Evolutionary conservation across 2,888 invertebrate species (phyloP).

Genomic region (Microchrysa polita): DNA sequence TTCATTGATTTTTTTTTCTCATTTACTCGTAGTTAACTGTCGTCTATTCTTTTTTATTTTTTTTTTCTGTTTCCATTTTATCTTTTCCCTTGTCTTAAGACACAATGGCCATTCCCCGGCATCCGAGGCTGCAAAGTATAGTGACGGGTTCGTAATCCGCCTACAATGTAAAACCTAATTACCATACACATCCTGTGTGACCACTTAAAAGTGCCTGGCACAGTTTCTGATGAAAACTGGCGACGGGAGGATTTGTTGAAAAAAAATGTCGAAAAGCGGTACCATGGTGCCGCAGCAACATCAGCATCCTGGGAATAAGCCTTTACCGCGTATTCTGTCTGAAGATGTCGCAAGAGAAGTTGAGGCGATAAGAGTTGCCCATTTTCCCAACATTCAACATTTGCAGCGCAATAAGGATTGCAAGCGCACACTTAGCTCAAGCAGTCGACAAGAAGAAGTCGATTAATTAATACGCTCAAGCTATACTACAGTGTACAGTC

Average conservation of each 20-base stretch:
- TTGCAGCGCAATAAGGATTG: not conserved
- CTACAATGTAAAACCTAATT: slow-evolving; percentile 36
- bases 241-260: no score
- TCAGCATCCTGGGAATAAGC: not conserved
- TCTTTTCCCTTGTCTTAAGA: not conserved
- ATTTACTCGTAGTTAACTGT: not conserved
- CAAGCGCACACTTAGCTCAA: slow-evolving; percentile 4
- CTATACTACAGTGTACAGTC: slow-evolving; percentile 12
- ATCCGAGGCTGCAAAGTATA: not conserved
- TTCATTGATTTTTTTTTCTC: not conserved
- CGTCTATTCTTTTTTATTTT: not conserved
- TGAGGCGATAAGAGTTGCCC: not conserved
- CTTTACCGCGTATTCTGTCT: not conserved
- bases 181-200: slow-evolving; percentile 43
- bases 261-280: no score
- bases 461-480: slow-evolving; percentile 38
- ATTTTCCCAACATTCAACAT: slow-evolving; percentile 11
- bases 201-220: slow-evolving; percentile 36
- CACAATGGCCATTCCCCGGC: not conserved
- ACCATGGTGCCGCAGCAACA: no score
- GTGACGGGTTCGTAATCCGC: slow-evolving; percentile 3
- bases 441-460: slow-evolving; percentile 37
- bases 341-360: slow-evolving; percentile 8
- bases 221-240: slow-evolving; percentile 18
- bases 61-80: not conserved